Percentiles rank a stretch among this genome's conserved stretches.
These are phyloP conservation scores for Netelia melanura DNA, from an alignment of 2,888 invertebrate genomes.

Conservation along the genomic window DNA sequence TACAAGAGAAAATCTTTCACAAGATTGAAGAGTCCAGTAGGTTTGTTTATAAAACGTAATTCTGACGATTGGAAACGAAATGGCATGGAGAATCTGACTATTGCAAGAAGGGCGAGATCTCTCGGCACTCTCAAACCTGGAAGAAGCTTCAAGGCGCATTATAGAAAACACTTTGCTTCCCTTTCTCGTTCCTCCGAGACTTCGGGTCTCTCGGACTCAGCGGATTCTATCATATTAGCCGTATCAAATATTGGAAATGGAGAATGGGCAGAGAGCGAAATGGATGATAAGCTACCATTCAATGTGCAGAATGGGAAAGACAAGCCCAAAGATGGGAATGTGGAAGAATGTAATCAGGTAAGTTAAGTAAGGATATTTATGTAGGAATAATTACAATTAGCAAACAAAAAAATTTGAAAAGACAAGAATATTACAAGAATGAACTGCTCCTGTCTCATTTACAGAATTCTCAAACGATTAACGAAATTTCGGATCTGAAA, in stretches of 20 bases:
- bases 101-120: conserved; percentile 1
- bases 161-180: background rate
- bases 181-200: background rate
- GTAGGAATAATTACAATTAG: background rate
- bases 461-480: conserved; percentile 11
- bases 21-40: conserved; percentile 5
- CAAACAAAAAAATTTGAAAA: too few species aligned
- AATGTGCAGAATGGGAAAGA: background rate
- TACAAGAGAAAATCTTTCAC: background rate
- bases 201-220: background rate
- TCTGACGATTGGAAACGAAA: background rate
- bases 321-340: background rate
- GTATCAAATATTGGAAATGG: background rate
- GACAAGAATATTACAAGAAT: too few species aligned
- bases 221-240: background rate
- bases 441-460: background rate
- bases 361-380: too few species aligned
- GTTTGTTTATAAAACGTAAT: background rate
- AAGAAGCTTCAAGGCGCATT: background rate
- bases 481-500: background rate
- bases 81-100: background rate
- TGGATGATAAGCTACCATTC: background rate
- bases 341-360: background rate
- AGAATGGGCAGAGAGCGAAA: background rate
- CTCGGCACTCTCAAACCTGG: conserved; percentile 46